Conservation (phyloP, 1,140 invertebrate species). For the Schlechtendalia chinensis region DNA sequence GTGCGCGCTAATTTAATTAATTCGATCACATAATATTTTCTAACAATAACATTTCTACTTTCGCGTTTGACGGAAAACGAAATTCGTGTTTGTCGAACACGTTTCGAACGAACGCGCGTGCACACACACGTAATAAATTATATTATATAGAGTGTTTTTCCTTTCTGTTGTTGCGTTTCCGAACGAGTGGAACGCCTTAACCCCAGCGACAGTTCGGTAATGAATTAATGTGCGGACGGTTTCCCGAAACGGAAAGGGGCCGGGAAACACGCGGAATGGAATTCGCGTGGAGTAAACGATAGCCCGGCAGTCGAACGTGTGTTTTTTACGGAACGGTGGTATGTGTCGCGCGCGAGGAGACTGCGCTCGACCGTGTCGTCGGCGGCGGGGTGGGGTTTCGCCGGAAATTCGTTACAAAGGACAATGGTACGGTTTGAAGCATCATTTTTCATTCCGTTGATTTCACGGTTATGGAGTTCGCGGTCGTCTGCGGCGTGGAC, state of each 20-base stretch:
- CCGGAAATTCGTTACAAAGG: slow-evolving; percentile 43
- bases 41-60: no score
- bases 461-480: slow-evolving; percentile 40
- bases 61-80: background rate
- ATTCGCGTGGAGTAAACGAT: slow-evolving; percentile 21
- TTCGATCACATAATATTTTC: no score
- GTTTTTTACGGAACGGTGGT: slow-evolving; percentile 4
- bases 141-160: background rate
- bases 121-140: background rate
- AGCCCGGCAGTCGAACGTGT: slow-evolving; percentile 7
- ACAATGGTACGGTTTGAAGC: slow-evolving; percentile 30
- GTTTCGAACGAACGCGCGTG: background rate
- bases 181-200: no score
- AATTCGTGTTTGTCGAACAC: background rate
- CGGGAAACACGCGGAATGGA: slow-evolving; percentile 11
- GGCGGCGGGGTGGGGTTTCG: background rate
- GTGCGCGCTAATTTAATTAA: no score
- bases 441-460: slow-evolving; percentile 45
- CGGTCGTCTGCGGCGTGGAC: background rate
- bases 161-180: background rate
- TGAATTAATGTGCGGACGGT: slow-evolving; percentile 20
- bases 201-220: background rate
- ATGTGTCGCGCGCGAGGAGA: no score
- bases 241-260: background rate
- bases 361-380: no score